phyloP scores from a whole-genome alignment of 37 sponge, comb jelly and placozoan species.

The Bolinopsis microptera region DNA sequence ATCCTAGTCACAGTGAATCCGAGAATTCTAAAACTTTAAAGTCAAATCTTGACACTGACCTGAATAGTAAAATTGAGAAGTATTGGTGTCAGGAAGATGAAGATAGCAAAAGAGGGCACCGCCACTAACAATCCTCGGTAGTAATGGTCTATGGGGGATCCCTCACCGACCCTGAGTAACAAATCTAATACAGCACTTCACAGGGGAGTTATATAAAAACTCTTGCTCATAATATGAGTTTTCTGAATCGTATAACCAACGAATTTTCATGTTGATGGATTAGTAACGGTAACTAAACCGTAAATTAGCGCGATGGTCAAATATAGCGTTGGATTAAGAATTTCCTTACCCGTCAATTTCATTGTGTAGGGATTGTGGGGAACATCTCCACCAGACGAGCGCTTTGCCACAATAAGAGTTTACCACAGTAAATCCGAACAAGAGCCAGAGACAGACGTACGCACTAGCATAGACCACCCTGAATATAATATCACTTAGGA shows the following conservation, averaged over 20 bases:
- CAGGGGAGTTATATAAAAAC: no score
- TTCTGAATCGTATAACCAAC: no score
- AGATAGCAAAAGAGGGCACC: slow-evolving; percentile 19
- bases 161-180: background rate
- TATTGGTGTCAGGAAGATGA: slow-evolving; percentile 26
- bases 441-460: background rate
- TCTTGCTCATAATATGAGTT: no score
- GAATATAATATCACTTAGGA: no score
- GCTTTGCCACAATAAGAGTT: slow-evolving; percentile 22
- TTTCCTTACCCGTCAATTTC: background rate
- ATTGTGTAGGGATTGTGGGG: background rate
- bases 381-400: background rate
- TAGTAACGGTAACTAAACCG: no score
- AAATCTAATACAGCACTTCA: no score
- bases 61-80: slow-evolving; percentile 45
- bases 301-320: no score
- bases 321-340: no score
- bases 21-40: no score
- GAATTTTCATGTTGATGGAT: no score
- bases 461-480: background rate
- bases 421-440: background rate
- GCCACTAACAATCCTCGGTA: slow-evolving; percentile 40
- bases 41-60: no score
- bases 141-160: background rate
- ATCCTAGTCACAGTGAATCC: no score